These are phyloP conservation scores for Hofmannophila pseudospretella DNA, from an alignment of 2,888 invertebrate species.

Conservation along the genomic window DNA sequence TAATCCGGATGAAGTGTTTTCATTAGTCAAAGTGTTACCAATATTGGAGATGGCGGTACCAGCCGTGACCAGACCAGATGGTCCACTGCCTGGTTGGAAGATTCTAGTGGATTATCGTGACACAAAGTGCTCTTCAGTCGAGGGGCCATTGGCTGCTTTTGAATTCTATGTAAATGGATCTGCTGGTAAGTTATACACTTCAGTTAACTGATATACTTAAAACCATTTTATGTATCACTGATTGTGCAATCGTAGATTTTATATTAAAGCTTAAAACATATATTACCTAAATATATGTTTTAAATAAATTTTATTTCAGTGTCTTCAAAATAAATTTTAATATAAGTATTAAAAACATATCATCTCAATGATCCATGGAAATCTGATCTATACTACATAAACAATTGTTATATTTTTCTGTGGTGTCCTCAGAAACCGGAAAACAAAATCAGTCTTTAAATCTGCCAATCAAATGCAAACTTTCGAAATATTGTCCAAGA, in stretches of 20 bases:
- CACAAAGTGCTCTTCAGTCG: slow-evolving; percentile 86
- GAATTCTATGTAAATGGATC: slow-evolving; percentile 83
- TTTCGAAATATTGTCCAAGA: no score
- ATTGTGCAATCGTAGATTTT: neutral
- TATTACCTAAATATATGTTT: no score
- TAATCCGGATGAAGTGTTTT: slow-evolving; percentile 79
- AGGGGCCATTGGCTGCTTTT: slow-evolving; percentile 87
- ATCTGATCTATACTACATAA: no score
- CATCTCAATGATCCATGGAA: no score
- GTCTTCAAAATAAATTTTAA: no score
- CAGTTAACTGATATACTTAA: neutral
- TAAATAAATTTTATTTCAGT: no score
- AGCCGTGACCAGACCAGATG: slow-evolving; percentile 77
- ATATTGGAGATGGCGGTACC: slow-evolving; percentile 83
- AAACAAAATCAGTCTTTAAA: no score
- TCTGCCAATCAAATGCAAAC: no score
- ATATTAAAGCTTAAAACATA: no score
- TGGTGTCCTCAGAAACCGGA: no score
- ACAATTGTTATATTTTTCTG: no score
- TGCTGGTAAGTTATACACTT: slow-evolving; percentile 73
- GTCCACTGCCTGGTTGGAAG: slow-evolving; percentile 82
- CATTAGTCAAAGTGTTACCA: slow-evolving; percentile 82
- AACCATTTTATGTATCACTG: neutral
- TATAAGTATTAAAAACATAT: no score
- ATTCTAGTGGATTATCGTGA: slow-evolving; percentile 84